A percentile compares a stretch with the other conserved stretches of the same genome.
phyloP scores from a whole-genome alignment of 2,888 invertebrate genomes.

The Metacarcinus magister region DNA sequence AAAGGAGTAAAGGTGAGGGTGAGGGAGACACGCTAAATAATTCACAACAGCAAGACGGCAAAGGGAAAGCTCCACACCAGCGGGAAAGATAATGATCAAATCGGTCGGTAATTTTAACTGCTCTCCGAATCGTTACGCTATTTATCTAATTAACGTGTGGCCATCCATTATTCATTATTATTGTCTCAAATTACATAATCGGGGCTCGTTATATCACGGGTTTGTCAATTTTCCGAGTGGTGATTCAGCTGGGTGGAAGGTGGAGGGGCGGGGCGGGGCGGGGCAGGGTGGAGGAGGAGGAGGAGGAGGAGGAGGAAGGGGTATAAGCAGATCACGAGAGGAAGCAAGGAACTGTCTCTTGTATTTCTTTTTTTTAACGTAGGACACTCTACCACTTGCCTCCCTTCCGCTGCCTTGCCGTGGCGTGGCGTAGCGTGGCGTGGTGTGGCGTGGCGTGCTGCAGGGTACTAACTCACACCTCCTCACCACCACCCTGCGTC shows the following conservation, averaged over 20 bases:
- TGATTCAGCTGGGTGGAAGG: neutral
- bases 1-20: neutral
- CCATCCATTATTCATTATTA: conserved; percentile 70
- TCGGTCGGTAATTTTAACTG: conserved; percentile 47
- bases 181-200: conserved; percentile 70
- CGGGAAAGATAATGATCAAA: conserved; percentile 71
- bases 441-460: neutral
- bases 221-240: conserved; percentile 57
- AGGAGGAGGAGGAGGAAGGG: neutral
- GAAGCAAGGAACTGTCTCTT: neutral
- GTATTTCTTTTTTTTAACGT: neutral
- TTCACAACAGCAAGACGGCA: conserved; percentile 33
- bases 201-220: conserved; percentile 60
- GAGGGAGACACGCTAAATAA: conserved; percentile 23
- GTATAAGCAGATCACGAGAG: conserved; percentile 15
- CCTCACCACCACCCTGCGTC: conserved; percentile 27
- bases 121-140: conserved; percentile 60
- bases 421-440: neutral
- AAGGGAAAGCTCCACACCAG: conserved; percentile 8
- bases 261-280: neutral
- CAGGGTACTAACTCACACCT: neutral
- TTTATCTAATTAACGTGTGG: conserved; percentile 64
- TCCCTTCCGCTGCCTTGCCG: conserved; percentile 18
- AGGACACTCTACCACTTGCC: neutral
- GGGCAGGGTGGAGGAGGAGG: neutral